Evolutionary conservation across 2,797 vertebrate species (phyloP).

Genomic region (Parotocinclus haroldoi): DNA sequence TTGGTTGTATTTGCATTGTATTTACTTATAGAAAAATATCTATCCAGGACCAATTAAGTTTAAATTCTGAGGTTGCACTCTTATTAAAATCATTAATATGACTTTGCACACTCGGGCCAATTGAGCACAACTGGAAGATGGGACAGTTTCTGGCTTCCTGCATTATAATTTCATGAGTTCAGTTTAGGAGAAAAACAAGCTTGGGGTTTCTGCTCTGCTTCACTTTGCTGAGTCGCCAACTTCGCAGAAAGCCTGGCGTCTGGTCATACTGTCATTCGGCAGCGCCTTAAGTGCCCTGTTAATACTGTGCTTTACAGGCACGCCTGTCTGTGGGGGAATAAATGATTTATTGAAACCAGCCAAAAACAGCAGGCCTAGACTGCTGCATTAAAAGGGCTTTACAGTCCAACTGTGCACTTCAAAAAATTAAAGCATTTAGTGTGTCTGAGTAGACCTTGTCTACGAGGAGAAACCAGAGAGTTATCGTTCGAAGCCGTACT

Average conservation of each 20-base stretch:
- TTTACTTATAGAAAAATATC: too few species aligned
- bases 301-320: constrained; percentile 45
- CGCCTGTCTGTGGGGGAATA: constrained; percentile 47
- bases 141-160: background rate
- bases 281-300: constrained; percentile 39
- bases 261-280: constrained; percentile 41
- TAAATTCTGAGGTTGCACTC: too few species aligned
- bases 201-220: constrained; percentile 29
- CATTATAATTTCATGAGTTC: constrained; percentile 35
- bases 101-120: too few species aligned
- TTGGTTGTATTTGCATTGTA: too few species aligned
- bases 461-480: constrained; percentile 15
- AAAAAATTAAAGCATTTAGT: constrained; percentile 36
- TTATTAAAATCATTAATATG: too few species aligned
- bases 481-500: too few species aligned
- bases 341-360: constrained; percentile 50
- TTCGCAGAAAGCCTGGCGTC: constrained; percentile 46
- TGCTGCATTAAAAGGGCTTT: constrained; percentile 35
- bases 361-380: constrained; percentile 40
- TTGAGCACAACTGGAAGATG: too few species aligned
- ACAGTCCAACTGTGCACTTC: constrained; percentile 29
- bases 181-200: constrained; percentile 18
- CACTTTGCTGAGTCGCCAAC: constrained; percentile 45
- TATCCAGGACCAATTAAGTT: too few species aligned
- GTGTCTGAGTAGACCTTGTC: constrained; percentile 24